Evolutionary conservation across 2,113 vertebrate species (phyloP).

Genomic region (Natator depressus): DNA sequence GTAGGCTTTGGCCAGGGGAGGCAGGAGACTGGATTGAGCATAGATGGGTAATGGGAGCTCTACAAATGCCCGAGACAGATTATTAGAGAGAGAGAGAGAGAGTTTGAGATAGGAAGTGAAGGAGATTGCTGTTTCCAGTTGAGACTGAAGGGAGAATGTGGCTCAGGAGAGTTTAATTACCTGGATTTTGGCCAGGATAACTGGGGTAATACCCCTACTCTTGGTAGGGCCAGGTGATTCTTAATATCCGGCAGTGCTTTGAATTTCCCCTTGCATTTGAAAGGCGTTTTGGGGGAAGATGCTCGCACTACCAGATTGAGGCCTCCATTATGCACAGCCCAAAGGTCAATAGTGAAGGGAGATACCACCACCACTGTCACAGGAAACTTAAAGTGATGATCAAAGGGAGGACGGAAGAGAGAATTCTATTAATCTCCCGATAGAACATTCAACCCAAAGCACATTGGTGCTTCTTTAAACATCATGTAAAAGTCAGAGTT

Average conservation of each 20-base stretch:
- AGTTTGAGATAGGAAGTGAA: constrained; percentile 16
- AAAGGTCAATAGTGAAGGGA: background rate
- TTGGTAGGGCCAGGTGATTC: constrained; percentile 13
- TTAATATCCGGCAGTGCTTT: constrained; percentile 27
- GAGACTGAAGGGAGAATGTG: constrained; percentile 48
- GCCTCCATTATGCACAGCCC: background rate
- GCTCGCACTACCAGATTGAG: too few relatives aligned
- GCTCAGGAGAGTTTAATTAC: constrained; percentile 38
- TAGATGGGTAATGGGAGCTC: constrained; percentile 57
- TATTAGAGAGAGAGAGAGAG: background rate
- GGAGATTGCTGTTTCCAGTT: background rate
- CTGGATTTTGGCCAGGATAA: constrained; percentile 17
- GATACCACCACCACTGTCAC: background rate
- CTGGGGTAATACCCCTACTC: background rate
- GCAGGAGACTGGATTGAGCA: constrained; percentile 41
- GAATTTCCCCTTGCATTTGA: background rate
- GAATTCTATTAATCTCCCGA: rapidly evolving
- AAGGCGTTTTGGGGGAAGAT: background rate
- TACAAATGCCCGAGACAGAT: background rate
- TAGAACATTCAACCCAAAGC: background rate
- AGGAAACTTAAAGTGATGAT: background rate
- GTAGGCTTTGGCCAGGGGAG: constrained; percentile 8
- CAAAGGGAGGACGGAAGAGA: background rate
- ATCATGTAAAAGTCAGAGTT: background rate
- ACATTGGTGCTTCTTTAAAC: background rate